These are phyloP conservation scores for Psephotus haematonotus DNA, from an alignment of 2,113 vertebrate species.

Conservation along the genomic window DNA sequence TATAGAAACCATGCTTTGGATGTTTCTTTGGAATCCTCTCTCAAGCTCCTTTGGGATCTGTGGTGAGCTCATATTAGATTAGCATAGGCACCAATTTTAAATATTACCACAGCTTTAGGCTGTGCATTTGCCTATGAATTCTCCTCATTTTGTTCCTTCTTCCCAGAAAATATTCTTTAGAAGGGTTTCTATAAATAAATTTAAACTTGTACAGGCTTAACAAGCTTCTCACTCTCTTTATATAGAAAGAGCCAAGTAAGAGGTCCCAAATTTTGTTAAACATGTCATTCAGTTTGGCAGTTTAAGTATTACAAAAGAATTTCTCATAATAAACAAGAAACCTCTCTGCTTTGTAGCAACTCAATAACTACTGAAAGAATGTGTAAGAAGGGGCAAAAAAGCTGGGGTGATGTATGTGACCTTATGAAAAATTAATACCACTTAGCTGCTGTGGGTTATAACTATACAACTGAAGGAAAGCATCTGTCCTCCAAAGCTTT, in stretches of 20 bases:
- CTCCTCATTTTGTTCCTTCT: constrained; percentile 7
- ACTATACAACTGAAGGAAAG: not conserved
- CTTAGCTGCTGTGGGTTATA: not conserved
- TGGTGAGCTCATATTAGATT: constrained; percentile 53
- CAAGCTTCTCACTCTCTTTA: not conserved
- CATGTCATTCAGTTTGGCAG: not conserved
- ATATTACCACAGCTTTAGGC: constrained; percentile 44
- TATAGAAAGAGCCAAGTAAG: not conserved
- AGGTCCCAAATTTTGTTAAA: not conserved
- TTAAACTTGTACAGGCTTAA: not conserved
- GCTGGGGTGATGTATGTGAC: not conserved
- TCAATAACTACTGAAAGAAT: not conserved
- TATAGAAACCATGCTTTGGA: not conserved
- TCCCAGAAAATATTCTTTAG: constrained; percentile 32
- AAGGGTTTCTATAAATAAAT: constrained; percentile 31
- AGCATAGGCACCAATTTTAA: constrained; percentile 60
- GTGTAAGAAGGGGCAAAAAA: not conserved
- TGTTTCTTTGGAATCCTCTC: constrained; percentile 35
- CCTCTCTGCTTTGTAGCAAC: not conserved
- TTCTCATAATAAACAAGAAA: not conserved
- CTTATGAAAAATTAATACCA: not conserved
- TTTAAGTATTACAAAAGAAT: not conserved
- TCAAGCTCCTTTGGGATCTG: constrained; percentile 50
- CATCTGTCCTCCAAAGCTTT: not conserved
- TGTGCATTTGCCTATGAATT: constrained; percentile 25